Evolutionary conservation across 1,140 invertebrate species (phyloP).

Genomic region (Triops cancriformis): DNA sequence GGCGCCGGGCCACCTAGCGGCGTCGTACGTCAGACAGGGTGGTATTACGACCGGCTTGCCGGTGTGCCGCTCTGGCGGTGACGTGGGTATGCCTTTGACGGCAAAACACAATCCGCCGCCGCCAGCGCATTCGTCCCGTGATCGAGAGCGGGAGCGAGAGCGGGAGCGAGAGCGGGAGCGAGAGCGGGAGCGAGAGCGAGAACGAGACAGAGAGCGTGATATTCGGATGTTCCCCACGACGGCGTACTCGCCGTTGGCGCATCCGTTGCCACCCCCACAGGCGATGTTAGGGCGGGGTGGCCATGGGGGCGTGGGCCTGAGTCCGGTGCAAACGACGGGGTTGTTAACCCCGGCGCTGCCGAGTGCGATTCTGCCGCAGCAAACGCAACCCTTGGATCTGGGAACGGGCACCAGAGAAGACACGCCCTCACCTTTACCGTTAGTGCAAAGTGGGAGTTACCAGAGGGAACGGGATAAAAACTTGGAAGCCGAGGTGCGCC

Average conservation of each 20-base stretch:
- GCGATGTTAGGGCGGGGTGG: not conserved
- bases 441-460: not conserved
- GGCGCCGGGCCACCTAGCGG: slow-evolving; percentile 66
- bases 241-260: slow-evolving; percentile 5
- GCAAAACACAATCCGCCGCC: slow-evolving; percentile 49
- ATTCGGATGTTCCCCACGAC: not conserved
- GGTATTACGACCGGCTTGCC: slow-evolving; percentile 53
- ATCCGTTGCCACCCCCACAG: slow-evolving; percentile 21
- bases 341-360: not conserved
- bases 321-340: not conserved
- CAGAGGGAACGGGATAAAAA: not conserved
- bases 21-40: slow-evolving; percentile 51
- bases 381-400: not conserved
- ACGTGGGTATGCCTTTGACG: slow-evolving; percentile 50
- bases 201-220: slow-evolving; percentile 21
- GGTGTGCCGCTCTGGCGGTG: slow-evolving; percentile 41
- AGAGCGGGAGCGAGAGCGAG: slow-evolving; percentile 18
- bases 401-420: not conserved
- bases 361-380: not conserved
- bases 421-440: not conserved
- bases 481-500: not conserved
- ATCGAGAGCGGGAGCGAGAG: slow-evolving; percentile 16
- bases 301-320: not conserved
- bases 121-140: slow-evolving; percentile 35
- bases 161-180: slow-evolving; percentile 6